phyloP scores from a whole-genome alignment of 37 sponge, comb jelly and placozoan genomes.

The Eunapius fragilis region DNA sequence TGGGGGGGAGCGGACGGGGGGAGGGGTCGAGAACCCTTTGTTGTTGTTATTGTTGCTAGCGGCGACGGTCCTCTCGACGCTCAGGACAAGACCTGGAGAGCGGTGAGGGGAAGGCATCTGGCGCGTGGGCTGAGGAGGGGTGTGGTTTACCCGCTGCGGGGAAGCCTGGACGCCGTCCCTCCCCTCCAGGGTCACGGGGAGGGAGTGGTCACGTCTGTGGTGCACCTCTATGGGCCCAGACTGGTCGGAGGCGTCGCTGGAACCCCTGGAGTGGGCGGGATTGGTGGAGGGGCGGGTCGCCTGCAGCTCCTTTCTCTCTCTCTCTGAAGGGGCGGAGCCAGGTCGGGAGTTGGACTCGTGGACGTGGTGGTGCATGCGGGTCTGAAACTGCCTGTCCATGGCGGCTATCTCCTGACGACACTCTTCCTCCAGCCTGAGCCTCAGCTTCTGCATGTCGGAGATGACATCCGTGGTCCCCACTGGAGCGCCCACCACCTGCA shows the following conservation, averaged over 20 bases:
- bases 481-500: neutral
- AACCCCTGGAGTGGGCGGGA: neutral
- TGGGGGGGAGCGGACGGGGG: neutral
- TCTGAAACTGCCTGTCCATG: constrained; percentile 35
- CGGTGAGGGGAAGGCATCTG: neutral
- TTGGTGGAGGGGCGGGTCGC: neutral
- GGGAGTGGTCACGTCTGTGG: constrained; percentile 16
- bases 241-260: neutral
- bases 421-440: constrained; percentile 45
- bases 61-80: neutral
- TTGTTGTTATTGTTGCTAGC: neutral
- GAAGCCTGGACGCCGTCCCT: neutral
- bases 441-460: constrained; percentile 58
- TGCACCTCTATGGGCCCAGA: neutral
- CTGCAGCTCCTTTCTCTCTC: neutral
- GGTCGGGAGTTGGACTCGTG: neutral
- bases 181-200: constrained; percentile 22
- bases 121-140: neutral
- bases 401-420: constrained; percentile 35
- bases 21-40: neutral
- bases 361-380: neutral
- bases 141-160: neutral
- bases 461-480: constrained; percentile 25
- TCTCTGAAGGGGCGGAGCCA: neutral
- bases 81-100: neutral